Evolutionary conservation across 2,113 vertebrate species (phyloP), one percentile per base, ranked within the genome.

Genomic region (Tragulus kanchil): DNA sequence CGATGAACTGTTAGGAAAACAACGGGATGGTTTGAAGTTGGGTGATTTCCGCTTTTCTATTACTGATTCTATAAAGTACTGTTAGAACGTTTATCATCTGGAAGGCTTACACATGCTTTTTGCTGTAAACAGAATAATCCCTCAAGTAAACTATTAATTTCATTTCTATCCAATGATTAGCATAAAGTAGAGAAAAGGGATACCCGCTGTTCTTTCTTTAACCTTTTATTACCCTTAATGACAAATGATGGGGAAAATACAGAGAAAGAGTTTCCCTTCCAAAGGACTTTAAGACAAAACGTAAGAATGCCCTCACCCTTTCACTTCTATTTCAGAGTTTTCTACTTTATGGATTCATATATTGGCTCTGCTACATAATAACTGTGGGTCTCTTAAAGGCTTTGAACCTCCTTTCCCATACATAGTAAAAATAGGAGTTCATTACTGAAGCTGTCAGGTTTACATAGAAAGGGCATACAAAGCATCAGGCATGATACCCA

Each of bases 241-340:
- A 52, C 54, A 81, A 92, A 64, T 21, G 26, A 62, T 25, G 8
- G 28, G 31, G 36, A 86, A 91, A 86, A 69, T 11, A 85, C 8
- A 78, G 17, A 83, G 45, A 54, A 56, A 79, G 75, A 54, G 52
- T 78, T 59, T 90, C 23, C n/a, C 61, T 71, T 81, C 31, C 58
- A 73, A 71, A 82, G n/a, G 75, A 73, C 48, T 26, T 81, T 73
- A 94, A 86, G 36, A 71, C 67, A 54, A 78, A 94, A 84, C 23
- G 5, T 36, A 36, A 79, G 15, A 69, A 88, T 71, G 12, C n/a
- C 23, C 11, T 94, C 31, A 59, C 21, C 13, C 52, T 61, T 92
- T 83, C 25, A 67, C 19, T 9, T 88, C 26, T 84, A 7, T 59
- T 91, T 87, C 67, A 88, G 31, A 86, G 36, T 83, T 89, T 62